These are phyloP conservation scores for Gymnoscopelus microlampas DNA, from an alignment of 2,797 vertebrate species.

Conservation along the genomic window DNA sequence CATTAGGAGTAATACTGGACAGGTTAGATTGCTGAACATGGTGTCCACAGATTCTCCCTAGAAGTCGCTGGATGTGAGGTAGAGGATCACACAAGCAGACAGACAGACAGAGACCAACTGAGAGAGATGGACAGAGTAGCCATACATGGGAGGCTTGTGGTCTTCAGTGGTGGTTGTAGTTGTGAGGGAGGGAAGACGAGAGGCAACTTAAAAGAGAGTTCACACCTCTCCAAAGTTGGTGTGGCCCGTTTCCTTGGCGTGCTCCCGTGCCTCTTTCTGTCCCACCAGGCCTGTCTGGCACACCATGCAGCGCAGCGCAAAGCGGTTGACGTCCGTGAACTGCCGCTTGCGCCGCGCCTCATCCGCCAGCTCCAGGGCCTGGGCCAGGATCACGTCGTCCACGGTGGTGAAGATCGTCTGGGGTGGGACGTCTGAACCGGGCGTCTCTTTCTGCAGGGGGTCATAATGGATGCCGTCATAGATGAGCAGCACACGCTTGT, in stretches of 20 bases:
- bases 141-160: conserved; percentile 35
- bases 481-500: conserved; percentile 92
- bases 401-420: conserved; percentile 92
- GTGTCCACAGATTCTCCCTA: conserved; percentile 56
- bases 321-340: conserved; percentile 95
- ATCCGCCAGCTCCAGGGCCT: conserved; percentile 94
- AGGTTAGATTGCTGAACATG: conserved; percentile 51
- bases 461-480: conserved; percentile 99
- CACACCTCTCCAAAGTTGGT: conserved; percentile 97
- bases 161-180: conserved; percentile 45
- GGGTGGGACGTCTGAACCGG: conserved; percentile 85
- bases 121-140: conserved; percentile 44
- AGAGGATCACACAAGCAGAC: conserved; percentile 79
- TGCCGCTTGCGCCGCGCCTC: conserved; percentile 93
- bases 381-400: conserved; percentile 91
- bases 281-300: conserved; percentile 97
- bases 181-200: conserved; percentile 53
- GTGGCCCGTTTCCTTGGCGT: conserved; percentile 97
- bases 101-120: conserved; percentile 48
- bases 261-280: conserved; percentile 93
- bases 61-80: conserved; percentile 79
- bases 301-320: conserved; percentile 94
- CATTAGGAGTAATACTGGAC: conserved; percentile 70
- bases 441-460: conserved; percentile 87
- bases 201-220: conserved; percentile 46